Evolutionary conservation across 2,113 vertebrate species (phyloP).

Genomic region (Neogobius melanostomus): DNA sequence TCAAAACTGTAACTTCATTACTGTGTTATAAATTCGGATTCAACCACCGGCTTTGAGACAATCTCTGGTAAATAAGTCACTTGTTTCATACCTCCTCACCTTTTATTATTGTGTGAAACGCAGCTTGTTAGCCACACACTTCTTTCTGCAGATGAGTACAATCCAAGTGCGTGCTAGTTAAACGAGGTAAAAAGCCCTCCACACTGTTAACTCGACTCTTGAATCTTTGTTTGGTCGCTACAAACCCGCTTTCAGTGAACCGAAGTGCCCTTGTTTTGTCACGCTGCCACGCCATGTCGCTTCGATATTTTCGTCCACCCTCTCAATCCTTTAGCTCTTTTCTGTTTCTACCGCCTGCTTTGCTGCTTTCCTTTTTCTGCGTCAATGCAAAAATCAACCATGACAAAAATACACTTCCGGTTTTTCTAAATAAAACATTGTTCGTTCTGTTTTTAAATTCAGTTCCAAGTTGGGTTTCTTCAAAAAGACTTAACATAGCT

Average conservation of each 20-base stretch:
- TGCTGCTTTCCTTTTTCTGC: slow-evolving; percentile 36
- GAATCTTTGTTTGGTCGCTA: neutral
- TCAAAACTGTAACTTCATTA: slow-evolving; percentile 21
- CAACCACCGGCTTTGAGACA: slow-evolving; percentile 35
- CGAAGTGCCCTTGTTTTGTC: slow-evolving; percentile 41
- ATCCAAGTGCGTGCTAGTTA: slow-evolving; percentile 35
- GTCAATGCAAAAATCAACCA: neutral
- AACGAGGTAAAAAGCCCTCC: slow-evolving; percentile 36
- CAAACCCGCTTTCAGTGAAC: slow-evolving; percentile 18
- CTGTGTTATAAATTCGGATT: neutral
- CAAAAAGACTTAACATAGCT: neutral
- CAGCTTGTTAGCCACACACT: slow-evolving; percentile 54
- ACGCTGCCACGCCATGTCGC: slow-evolving; percentile 61
- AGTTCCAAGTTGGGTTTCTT: too few species aligned
- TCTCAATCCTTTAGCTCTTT: slow-evolving; percentile 52
- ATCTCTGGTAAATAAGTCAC: slow-evolving; percentile 24
- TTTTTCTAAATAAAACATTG: slow-evolving; percentile 49
- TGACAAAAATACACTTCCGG: slow-evolving; percentile 23
- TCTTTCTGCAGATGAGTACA: slow-evolving; percentile 56
- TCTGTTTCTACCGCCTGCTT: slow-evolving; percentile 71
- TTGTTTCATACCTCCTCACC: slow-evolving; percentile 32
- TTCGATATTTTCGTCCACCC: slow-evolving; percentile 40
- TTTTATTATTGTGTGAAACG: slow-evolving; percentile 52
- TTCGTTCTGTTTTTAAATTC: too few species aligned
- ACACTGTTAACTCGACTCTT: slow-evolving; percentile 30